Percentiles rank a stretch among this genome's conserved stretches.
Evolutionary conservation across 2,113 vertebrate species (phyloP).

Genomic region (Chelonoidis abingdonii): DNA sequence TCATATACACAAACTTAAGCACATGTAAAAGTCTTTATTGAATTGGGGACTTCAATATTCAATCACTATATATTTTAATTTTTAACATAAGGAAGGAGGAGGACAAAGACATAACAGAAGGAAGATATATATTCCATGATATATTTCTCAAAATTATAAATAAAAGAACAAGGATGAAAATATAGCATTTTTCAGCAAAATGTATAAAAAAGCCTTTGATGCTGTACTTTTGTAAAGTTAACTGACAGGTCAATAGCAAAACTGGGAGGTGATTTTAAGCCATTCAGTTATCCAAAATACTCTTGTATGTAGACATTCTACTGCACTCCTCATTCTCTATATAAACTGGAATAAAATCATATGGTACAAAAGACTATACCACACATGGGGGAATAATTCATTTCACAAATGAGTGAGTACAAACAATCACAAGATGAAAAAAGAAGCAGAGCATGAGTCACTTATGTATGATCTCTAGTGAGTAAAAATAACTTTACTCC

Average conservation of each 20-base stretch:
- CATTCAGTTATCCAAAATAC: not conserved
- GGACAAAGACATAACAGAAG: not conserved
- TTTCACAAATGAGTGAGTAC: not conserved
- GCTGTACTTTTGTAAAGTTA: not conserved
- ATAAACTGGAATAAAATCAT: not conserved
- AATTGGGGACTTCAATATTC: not conserved
- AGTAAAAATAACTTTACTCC: slow-evolving; percentile 62
- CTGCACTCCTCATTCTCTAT: not conserved
- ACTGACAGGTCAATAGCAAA: not conserved
- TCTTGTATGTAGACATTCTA: not conserved
- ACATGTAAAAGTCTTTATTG: not conserved
- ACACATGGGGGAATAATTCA: not conserved
- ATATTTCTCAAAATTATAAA: not conserved
- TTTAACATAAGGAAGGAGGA: not conserved
- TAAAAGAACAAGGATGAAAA: not conserved
- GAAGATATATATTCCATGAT: not conserved
- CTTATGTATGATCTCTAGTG: slow-evolving; percentile 35
- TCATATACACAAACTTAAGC: not conserved
- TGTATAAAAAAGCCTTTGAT: not conserved
- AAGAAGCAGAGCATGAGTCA: slow-evolving; percentile 7
- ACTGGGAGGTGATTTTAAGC: not conserved
- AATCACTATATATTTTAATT: not conserved
- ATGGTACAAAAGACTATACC: not conserved
- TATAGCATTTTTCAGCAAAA: not conserved
- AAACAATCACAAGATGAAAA: not conserved